Percentiles rank a stretch among this genome's conserved stretches.
Conservation (phyloP, 2,113 vertebrate genomes). For the Octodon degus region DNA sequence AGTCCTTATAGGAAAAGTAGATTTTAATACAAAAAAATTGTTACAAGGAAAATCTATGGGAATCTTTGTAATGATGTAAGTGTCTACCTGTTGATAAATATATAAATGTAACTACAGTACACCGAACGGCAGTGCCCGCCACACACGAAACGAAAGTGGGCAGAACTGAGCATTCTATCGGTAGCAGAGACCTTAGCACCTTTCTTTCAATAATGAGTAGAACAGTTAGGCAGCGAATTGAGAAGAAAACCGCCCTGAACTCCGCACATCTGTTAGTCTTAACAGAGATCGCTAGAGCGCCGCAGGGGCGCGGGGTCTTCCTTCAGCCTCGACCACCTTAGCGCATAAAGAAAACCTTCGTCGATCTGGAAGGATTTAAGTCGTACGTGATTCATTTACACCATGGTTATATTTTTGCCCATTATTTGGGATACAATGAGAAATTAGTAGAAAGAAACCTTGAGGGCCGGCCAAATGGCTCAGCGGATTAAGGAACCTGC, state of each 20-base stretch:
- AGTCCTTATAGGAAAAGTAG: no score
- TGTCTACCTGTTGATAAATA: neutral
- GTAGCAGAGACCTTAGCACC: neutral
- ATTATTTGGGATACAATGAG: neutral
- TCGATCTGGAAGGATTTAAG: neutral
- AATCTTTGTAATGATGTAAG: neutral
- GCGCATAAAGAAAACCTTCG: neutral
- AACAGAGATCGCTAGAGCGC: neutral
- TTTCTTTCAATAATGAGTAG: neutral
- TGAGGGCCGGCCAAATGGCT: neutral
- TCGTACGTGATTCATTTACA: neutral
- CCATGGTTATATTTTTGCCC: no score
- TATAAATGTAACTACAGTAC: neutral
- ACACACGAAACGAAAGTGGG: neutral
- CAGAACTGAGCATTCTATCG: neutral
- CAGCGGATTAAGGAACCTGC: no score
- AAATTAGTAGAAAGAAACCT: neutral
- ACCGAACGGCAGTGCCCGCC: neutral
- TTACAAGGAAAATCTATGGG: neutral
- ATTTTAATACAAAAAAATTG: neutral
- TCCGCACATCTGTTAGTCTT: neutral
- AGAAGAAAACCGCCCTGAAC: neutral
- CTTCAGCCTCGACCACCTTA: neutral
- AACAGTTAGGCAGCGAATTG: neutral
- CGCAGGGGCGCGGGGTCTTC: neutral